phyloP scores from a whole-genome alignment of 2,797 vertebrate species.

The Hippocampus kuda region DNA sequence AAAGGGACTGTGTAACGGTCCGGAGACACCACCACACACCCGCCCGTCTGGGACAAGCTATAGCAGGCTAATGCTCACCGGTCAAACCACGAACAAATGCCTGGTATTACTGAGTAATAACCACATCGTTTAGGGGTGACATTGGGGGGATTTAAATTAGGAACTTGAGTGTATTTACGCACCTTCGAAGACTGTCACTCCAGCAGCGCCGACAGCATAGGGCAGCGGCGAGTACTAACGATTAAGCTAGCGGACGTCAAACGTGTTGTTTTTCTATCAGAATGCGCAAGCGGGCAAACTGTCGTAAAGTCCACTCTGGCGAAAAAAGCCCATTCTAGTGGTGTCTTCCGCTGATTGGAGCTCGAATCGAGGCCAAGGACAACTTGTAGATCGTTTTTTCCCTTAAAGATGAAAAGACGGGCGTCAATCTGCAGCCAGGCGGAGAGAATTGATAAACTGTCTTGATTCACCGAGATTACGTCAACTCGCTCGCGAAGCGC shows the following conservation, averaged over 20 bases:
- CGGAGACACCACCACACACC: not conserved
- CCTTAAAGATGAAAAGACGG: constrained; percentile 23
- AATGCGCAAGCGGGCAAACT: constrained; percentile 49
- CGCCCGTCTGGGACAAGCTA: constrained; percentile 4
- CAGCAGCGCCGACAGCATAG: constrained; percentile 38
- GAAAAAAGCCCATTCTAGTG: constrained; percentile 66
- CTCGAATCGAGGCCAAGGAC: constrained; percentile 16
- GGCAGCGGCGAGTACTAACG: constrained; percentile 39
- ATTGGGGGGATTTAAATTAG: not conserved
- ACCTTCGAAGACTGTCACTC: constrained; percentile 52
- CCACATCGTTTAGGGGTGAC: not conserved
- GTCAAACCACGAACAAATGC: constrained; percentile 3
- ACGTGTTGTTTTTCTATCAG: constrained; percentile 47
- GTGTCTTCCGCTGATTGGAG: constrained; percentile 39
- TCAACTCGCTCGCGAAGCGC: constrained; percentile 59
- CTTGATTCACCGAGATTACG: constrained; percentile 75
- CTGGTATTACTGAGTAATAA: constrained; percentile 12
- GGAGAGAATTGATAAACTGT: constrained; percentile 59
- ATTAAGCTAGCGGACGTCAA: constrained; percentile 48
- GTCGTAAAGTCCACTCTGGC: constrained; percentile 48
- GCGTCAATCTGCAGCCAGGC: constrained; percentile 41
- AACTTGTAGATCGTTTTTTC: constrained; percentile 27
- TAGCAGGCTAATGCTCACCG: constrained; percentile 4
- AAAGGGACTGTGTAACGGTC: not conserved
- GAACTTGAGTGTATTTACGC: constrained; percentile 30